A percentile compares a stretch with the other conserved stretches of the same genome.
These are phyloP conservation scores for Coecobrya sp. DNA, from an alignment of 2,888 invertebrate species.

Conservation along the genomic window DNA sequence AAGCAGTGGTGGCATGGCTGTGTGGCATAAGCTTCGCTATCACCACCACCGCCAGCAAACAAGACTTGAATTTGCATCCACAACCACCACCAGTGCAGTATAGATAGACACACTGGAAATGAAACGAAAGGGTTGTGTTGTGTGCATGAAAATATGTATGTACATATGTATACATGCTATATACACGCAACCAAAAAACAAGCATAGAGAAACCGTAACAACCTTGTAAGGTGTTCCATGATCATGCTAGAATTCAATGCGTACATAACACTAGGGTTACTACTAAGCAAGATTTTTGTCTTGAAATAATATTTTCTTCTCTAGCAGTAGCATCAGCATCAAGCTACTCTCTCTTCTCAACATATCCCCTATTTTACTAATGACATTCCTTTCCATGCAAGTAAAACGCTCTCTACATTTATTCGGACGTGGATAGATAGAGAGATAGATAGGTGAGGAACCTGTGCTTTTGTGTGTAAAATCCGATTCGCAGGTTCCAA, in stretches of 20 bases:
- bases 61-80: conserved; percentile 45
- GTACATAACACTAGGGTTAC: not conserved
- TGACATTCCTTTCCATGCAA: conserved; percentile 19
- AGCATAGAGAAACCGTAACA: conserved; percentile 46
- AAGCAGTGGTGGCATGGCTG: not conserved
- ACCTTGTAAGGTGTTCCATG: conserved; percentile 48
- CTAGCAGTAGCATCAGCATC: not conserved
- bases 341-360: not conserved
- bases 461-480: conserved; percentile 1
- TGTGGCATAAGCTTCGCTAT: conserved; percentile 17
- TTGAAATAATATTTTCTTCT: conserved; percentile 40
- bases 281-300: not conserved
- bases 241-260: not conserved
- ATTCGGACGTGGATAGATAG: not conserved
- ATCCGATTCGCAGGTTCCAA: conserved; percentile 10
- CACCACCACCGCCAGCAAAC: conserved; percentile 29
- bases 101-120: not conserved
- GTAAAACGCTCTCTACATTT: not conserved
- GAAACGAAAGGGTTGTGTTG: conserved; percentile 24
- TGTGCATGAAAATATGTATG: not conserved
- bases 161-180: not conserved
- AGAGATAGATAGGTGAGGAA: not conserved
- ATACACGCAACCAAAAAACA: conserved; percentile 5
- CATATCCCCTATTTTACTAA: conserved; percentile 12
- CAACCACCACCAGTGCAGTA: not conserved